Conservation (phyloP, 2,888 invertebrate genomes). For the Tetragnatha montana region DNA sequence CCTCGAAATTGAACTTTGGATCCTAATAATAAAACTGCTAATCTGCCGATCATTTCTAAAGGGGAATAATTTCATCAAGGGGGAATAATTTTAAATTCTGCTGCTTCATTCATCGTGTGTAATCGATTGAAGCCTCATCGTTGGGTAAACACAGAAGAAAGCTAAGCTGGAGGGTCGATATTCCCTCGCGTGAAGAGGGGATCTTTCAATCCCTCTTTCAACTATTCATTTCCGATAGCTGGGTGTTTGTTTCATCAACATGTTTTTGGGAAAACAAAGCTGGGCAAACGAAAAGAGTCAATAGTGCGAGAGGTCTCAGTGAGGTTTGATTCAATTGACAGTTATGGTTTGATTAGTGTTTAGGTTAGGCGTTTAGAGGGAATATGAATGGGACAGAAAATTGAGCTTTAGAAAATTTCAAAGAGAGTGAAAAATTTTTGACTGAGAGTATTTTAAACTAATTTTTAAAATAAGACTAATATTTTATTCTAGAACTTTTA, state of each 20-base stretch:
- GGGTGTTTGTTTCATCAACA: conserved; percentile 36
- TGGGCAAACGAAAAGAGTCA: conserved; percentile 10
- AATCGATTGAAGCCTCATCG: conserved; percentile 48
- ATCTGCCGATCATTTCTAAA: too few species aligned
- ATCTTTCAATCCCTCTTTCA: conserved; percentile 38
- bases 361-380: neutral
- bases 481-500: too few species aligned
- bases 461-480: neutral
- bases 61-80: neutral
- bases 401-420: neutral
- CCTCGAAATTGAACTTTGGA: too few species aligned
- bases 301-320: conserved; percentile 4
- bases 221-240: conserved; percentile 46
- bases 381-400: neutral
- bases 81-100: conserved; percentile 54
- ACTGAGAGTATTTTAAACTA: neutral
- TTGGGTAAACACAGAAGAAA: conserved; percentile 52
- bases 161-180: conserved; percentile 44
- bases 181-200: conserved; percentile 28
- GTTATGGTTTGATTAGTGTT: neutral
- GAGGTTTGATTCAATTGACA: conserved; percentile 8
- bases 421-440: neutral
- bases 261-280: conserved; percentile 18
- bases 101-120: conserved; percentile 14
- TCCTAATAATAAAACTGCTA: too few species aligned